Percentiles rank a stretch among this genome's conserved stretches.
phyloP scores from a whole-genome alignment of 2,797 vertebrate species.

The Bradypodion pumilum region DNA sequence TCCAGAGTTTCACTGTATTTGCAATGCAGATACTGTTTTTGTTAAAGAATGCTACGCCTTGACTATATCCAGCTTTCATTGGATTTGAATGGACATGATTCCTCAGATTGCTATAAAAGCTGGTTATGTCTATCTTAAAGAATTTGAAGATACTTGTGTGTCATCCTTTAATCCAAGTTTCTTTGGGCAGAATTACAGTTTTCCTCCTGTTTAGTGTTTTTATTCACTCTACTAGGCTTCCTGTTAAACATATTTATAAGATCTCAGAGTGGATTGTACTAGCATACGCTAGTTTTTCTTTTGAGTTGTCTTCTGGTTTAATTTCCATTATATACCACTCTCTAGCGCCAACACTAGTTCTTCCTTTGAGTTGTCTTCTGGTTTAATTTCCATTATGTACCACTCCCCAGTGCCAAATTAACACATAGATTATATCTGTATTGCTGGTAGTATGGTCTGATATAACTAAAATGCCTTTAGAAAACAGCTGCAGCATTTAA shows the following conservation, averaged over 20 bases:
- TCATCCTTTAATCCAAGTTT: neutral
- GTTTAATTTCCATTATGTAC: neutral
- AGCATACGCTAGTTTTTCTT: too few species aligned
- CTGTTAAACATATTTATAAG: neutral
- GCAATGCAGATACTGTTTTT: neutral
- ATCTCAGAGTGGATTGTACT: neutral
- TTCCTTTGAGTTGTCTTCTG: neutral
- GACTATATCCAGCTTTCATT: neutral
- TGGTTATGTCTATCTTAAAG: neutral
- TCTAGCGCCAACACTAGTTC: neutral
- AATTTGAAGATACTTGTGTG: neutral
- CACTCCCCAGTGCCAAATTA: neutral
- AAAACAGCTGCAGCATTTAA: neutral
- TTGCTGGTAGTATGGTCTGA: neutral
- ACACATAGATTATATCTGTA: neutral
- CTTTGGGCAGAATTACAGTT: neutral
- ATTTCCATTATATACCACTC: neutral
- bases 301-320: neutral
- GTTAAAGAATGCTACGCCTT: neutral
- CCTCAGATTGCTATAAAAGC: neutral
- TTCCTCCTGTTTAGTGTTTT: neutral
- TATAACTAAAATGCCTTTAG: neutral
- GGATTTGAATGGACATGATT: neutral
- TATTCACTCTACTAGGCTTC: neutral
- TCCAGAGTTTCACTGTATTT: constrained; percentile 19